These are phyloP conservation scores for Barnardius zonarius DNA, from an alignment of 2,113 vertebrate species.

Conservation along the genomic window DNA sequence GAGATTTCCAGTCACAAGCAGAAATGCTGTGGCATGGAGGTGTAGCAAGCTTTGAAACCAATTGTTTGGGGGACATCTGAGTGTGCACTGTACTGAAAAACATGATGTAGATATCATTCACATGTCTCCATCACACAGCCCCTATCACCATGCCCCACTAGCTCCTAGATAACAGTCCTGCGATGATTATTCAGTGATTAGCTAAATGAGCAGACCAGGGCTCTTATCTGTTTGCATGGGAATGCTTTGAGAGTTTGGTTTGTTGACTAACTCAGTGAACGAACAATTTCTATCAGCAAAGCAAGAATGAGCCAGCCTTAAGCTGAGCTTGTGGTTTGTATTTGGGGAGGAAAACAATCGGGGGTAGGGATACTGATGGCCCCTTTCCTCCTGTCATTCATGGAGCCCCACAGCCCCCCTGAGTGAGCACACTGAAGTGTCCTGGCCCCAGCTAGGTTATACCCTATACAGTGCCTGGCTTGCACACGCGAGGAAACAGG, in stretches of 20 bases:
- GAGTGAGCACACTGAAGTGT: background rate
- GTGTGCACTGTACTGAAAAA: background rate
- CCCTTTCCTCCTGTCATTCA: background rate
- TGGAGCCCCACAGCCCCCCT: background rate
- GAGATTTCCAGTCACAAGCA: background rate
- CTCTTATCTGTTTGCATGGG: background rate
- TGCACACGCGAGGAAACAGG: background rate
- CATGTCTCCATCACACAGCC: rapidly evolving
- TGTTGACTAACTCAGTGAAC: background rate
- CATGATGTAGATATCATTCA: background rate
- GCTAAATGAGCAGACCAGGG: background rate
- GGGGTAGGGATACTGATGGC: background rate
- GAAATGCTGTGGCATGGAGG: background rate
- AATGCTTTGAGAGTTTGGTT: background rate
- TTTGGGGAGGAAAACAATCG: background rate
- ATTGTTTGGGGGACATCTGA: background rate
- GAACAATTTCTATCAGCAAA: background rate
- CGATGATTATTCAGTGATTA: background rate
- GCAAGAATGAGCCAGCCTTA: background rate
- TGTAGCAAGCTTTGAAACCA: background rate
- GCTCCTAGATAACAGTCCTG: background rate
- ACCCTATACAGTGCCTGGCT: background rate
- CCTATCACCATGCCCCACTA: background rate
- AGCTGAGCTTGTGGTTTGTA: rapidly evolving
- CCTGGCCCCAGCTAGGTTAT: background rate